Evolutionary conservation across 1,140 invertebrate species (phyloP).

Genomic region (Bacillus rossius): DNA sequence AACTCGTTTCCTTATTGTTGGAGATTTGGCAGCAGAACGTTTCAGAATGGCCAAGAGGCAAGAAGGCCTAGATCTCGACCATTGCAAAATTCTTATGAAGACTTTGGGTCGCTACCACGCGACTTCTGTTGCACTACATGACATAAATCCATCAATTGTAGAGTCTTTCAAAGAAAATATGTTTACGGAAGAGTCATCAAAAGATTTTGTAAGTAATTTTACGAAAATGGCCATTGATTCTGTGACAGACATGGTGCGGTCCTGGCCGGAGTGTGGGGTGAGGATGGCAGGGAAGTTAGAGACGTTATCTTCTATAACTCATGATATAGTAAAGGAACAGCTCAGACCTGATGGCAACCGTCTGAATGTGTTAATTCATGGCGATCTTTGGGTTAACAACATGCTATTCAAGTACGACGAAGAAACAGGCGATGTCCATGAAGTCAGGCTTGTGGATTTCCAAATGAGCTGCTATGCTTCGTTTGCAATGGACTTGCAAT

Average conservation of each 20-base stretch:
- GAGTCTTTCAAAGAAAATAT: not conserved
- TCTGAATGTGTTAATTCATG: slow-evolving; percentile 41
- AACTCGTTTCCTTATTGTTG: slow-evolving; percentile 2
- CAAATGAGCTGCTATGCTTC: slow-evolving; percentile 41
- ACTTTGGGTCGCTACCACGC: slow-evolving; percentile 18
- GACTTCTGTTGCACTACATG: slow-evolving; percentile 7
- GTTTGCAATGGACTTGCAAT: slow-evolving; percentile 49
- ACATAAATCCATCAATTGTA: not conserved
- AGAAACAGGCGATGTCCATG: slow-evolving; percentile 16
- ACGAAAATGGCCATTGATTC: not conserved
- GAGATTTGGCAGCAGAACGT: slow-evolving; percentile 14
- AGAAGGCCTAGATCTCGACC: slow-evolving; percentile 16
- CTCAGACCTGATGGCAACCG: not conserved
- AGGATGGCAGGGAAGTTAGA: not conserved
- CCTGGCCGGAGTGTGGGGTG: slow-evolving; percentile 5
- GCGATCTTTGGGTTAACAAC: slow-evolving; percentile 51
- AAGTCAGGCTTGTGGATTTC: slow-evolving; percentile 40
- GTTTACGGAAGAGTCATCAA: not conserved
- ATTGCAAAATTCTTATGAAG: slow-evolving; percentile 10
- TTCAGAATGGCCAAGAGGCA: slow-evolving; percentile 17
- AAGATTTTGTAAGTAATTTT: no score
- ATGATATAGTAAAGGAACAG: not conserved
- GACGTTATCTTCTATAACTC: not conserved
- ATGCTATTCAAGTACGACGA: slow-evolving; percentile 42
- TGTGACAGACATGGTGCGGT: not conserved